Evolutionary conservation across 2,797 vertebrate species (phyloP).

Genomic region (Argyrosomus regius): DNA sequence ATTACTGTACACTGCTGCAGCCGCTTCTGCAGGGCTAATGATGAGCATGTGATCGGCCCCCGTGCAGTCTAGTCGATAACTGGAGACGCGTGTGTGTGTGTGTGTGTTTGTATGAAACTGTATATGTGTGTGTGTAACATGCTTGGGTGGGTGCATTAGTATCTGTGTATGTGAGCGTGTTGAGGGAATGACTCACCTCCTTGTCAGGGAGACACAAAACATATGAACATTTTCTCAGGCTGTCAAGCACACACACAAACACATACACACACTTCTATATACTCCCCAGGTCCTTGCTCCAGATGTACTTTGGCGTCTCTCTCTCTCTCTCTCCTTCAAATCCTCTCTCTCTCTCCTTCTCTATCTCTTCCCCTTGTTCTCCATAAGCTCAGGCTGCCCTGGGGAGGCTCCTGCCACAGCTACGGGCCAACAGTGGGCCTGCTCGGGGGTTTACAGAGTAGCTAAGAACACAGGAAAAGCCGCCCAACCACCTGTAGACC

Average conservation of each 20-base stretch:
- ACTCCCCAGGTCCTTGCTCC: constrained; percentile 32
- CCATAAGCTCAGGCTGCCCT: constrained; percentile 44
- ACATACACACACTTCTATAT: constrained; percentile 1
- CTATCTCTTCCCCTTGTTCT: constrained; percentile 2
- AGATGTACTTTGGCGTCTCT: constrained; percentile 39
- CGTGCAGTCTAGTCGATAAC: constrained; percentile 25
- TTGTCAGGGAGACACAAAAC: constrained; percentile 62
- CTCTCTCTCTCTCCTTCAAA: neutral
- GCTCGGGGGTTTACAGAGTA: constrained; percentile 38
- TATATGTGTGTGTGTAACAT: constrained; percentile 19
- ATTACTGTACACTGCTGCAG: constrained; percentile 38
- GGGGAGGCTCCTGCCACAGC: constrained; percentile 54
- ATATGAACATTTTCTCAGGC: constrained; percentile 64
- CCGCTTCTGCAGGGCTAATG: constrained; percentile 54
- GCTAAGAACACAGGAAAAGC: constrained; percentile 30
- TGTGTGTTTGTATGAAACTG: constrained; percentile 2
- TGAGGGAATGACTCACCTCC: constrained; percentile 66
- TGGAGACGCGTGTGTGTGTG: constrained; percentile 13
- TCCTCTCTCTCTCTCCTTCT: neutral
- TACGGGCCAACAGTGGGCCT: constrained; percentile 38
- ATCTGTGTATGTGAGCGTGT: constrained; percentile 27
- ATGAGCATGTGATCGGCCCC: constrained; percentile 54
- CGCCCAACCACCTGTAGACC: constrained; percentile 61
- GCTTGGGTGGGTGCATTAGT: constrained; percentile 25
- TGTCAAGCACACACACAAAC: constrained; percentile 49